Evolutionary conservation across 2,113 vertebrate species (phyloP).

Genomic region (Epinephelus fuscoguttatus): DNA sequence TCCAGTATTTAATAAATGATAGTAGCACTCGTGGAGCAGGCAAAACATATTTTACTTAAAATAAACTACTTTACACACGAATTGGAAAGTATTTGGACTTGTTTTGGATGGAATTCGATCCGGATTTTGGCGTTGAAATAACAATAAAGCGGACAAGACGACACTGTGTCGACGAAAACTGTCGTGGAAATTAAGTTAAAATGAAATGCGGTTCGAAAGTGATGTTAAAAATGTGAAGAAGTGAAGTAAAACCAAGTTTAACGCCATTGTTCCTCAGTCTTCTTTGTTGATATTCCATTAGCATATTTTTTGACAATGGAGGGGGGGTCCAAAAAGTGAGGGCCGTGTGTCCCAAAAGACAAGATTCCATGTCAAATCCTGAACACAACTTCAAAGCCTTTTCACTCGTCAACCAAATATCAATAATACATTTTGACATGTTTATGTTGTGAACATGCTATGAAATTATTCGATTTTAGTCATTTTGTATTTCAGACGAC

Average conservation of each 20-base stretch:
- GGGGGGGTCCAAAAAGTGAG: conserved; percentile 74
- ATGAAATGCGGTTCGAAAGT: not conserved
- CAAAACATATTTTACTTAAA: not conserved
- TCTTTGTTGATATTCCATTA: conserved; percentile 98
- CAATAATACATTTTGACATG: not conserved
- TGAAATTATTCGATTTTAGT: not conserved
- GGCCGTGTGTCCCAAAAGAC: conserved; percentile 34
- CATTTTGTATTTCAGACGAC: not conserved
- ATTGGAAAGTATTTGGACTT: not conserved
- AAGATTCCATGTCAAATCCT: conserved; percentile 34
- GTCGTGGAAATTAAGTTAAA: not conserved
- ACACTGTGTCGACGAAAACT: rapidly evolving
- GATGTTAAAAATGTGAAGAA: not conserved
- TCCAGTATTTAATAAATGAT: not conserved
- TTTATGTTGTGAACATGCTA: not conserved
- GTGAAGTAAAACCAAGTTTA: conserved; percentile 84
- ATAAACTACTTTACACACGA: not conserved
- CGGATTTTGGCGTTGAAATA: conserved; percentile 8
- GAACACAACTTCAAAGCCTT: not conserved
- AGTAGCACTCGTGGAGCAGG: not conserved
- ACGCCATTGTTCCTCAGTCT: conserved; percentile 90
- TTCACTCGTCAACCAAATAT: not conserved
- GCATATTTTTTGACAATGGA: conserved; percentile 93
- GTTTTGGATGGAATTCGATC: not conserved
- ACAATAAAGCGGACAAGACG: not conserved